Evolutionary conservation across 2,113 vertebrate genomes (phyloP).

Genomic region (Rana temporaria): DNA sequence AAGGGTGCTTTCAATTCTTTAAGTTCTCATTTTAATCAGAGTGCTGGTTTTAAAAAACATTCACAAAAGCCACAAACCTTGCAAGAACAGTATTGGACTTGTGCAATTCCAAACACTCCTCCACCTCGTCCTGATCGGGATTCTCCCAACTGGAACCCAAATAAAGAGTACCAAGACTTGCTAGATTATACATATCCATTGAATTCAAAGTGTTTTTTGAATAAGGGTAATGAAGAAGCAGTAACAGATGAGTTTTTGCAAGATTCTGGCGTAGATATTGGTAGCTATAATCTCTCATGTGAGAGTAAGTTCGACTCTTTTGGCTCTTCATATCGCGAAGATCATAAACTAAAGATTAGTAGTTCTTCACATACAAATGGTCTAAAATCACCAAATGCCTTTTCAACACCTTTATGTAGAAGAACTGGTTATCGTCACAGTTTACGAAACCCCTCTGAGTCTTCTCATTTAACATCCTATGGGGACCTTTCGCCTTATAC

Average conservation of each 20-base stretch:
- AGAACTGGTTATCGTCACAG: constrained; percentile 58
- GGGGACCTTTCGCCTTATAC: constrained; percentile 42
- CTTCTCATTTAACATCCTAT: constrained; percentile 61
- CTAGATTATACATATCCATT: constrained; percentile 93
- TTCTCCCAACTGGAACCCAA: constrained; percentile 84
- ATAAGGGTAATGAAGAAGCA: constrained; percentile 59
- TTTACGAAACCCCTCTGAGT: constrained; percentile 48
- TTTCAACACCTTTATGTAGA: constrained; percentile 52
- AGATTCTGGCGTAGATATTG: constrained; percentile 88
- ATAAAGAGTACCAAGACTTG: constrained; percentile 86
- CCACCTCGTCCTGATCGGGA: constrained; percentile 79
- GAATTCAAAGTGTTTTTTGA: constrained; percentile 71
- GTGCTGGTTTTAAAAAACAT: fast-evolving
- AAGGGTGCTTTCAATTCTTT: fast-evolving
- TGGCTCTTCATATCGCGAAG: background rate
- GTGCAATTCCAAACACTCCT: constrained; percentile 78
- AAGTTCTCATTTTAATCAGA: background rate
- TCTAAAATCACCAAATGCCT: constrained; percentile 29
- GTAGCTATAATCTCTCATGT: constrained; percentile 77
- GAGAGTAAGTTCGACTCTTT: constrained; percentile 64
- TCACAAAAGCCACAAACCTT: constrained; percentile 65
- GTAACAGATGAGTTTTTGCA: constrained; percentile 70
- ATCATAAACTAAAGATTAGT: background rate
- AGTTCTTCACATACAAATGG: background rate
- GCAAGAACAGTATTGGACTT: constrained; percentile 86